Base-by-base conservation (phyloP, 2,113 vertebrate genomes). In the Ciconia maguari region DNA sequence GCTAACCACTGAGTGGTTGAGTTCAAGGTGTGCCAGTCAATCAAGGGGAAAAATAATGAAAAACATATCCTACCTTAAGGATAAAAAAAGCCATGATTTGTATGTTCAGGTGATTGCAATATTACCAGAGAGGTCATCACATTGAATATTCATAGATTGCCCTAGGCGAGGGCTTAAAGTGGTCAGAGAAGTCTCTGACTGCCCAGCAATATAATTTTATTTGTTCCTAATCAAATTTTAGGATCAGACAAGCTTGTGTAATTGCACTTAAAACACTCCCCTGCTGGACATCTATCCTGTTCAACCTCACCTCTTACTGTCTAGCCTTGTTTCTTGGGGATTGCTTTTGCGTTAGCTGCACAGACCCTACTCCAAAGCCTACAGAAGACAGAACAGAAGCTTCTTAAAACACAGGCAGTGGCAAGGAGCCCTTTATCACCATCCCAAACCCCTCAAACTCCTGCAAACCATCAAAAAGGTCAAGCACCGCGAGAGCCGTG, bases 171-270 rank as follows among this genome's bases (percentile, higher is more conserved):
- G 69, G 49, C 68, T 96, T 95, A 78, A 88, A 89, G 17, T 48
- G 70, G 49, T 91, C 83, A 41, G 64, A 94, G 78, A 90, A 94
- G 49, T 79, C 74, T 93, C 71, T 87, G 65, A 74, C 66, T 91
- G 76, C 69, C 79, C 76, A 60, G 65, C 87, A 87, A 69, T 95
- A 94, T 74, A 52, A 95, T 91, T 96, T 88, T 81, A 96, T 96
- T 94, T 95, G 81, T 70, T 81, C 81, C 74, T 93, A 91, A 96
- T 79, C 44, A 41, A 91, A 89, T 94, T 91, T 89, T 90, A 93
- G 76, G 87, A 90, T 83, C 42, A 92, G 78, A 75, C 30, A 89
- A 83, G 48, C 34, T 44, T 64, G 18, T 62, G 30, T 83, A 89
- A 87, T 77, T 77, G 55, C 77, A 79, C 74, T 93, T 86, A 77